Base-by-base conservation (phyloP, 2,797 vertebrate species). In the Amblyopsis hoosieri region DNA sequence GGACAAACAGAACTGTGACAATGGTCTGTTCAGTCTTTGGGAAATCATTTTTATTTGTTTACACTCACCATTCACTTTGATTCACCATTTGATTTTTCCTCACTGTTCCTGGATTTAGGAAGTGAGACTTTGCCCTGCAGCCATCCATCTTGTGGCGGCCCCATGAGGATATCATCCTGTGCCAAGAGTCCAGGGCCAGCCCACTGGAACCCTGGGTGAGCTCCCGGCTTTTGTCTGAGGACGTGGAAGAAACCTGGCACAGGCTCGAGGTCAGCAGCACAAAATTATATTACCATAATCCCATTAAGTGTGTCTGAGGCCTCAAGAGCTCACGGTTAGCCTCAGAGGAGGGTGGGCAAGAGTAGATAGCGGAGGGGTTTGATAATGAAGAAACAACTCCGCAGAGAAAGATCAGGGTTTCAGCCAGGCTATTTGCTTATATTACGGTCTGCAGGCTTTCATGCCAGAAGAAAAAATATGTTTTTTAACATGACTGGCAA, bases 251-350 rank as follows among this genome's bases (percentile, higher is more conserved):
- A 89, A 85, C 81, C 82, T 91, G 91, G 91, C 91, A 91, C 82
- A 57, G 72, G 86, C 84, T 83, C 75, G 84, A 87, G 90, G 90
- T 92, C 91, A 90, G 84, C 84, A 58, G 85, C 84, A 84, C 88
- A 87, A 92, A 93, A 93, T 92, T 74, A 91, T 92, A 92, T 93
- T 92, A 92, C 85, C 90, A 91, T 92, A 93, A 93, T 92, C 90
- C 88, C 89, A 92, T 93, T 93, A 93, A 91, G 89, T 87, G 91
- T 91, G 91, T 92, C 92, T 86, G 88, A 89, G 87, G 85, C 83
- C 86, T 86, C 88, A 84, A 85, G 86, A 86, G 88, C 85, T 80
- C 71, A 77, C 69, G 80, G 82, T 84, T 82, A 76, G 83, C 71
- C 78, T 76, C 78, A 69, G 66, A 85, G 81, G 65, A 83, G 73